These are phyloP conservation scores for Trachelus troglodyta DNA, from an alignment of 2,888 invertebrate genomes.

Conservation along the genomic window DNA sequence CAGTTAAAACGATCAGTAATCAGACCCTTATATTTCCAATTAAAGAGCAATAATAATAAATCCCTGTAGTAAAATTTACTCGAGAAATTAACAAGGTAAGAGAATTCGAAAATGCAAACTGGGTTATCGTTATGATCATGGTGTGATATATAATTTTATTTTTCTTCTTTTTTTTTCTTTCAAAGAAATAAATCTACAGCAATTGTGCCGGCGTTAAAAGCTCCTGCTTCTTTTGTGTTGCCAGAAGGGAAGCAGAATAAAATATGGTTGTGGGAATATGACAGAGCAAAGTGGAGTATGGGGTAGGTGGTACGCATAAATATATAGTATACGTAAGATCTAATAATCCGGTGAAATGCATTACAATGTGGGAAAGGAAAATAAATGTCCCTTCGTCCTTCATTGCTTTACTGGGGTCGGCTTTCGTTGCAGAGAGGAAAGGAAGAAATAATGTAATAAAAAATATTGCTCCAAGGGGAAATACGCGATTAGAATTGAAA, in stretches of 20 bases:
- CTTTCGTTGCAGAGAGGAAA: not conserved
- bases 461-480: not conserved
- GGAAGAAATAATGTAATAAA: not conserved
- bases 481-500: slow-evolving; percentile 10
- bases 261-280: slow-evolving; percentile 7
- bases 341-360: slow-evolving; percentile 11
- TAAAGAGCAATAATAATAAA: not conserved
- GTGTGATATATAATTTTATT: not conserved
- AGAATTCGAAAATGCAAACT: not conserved
- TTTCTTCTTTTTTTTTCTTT: too few relatives aligned
- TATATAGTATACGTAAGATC: slow-evolving; percentile 10
- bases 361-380: slow-evolving; percentile 1
- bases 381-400: slow-evolving; percentile 4
- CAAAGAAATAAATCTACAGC: not conserved
- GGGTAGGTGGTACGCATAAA: slow-evolving; percentile 8
- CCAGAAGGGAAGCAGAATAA: slow-evolving; percentile 1
- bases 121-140: not conserved
- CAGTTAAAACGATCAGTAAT: too few relatives aligned
- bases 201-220: slow-evolving; percentile 8
- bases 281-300: not conserved
- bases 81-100: not conserved
- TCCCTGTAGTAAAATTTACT: not conserved
- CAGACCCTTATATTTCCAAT: too few relatives aligned
- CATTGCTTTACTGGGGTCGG: not conserved
- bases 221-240: not conserved